These are phyloP conservation scores for Grallaria varia DNA, from an alignment of 2,113 vertebrate species.

Conservation along the genomic window DNA sequence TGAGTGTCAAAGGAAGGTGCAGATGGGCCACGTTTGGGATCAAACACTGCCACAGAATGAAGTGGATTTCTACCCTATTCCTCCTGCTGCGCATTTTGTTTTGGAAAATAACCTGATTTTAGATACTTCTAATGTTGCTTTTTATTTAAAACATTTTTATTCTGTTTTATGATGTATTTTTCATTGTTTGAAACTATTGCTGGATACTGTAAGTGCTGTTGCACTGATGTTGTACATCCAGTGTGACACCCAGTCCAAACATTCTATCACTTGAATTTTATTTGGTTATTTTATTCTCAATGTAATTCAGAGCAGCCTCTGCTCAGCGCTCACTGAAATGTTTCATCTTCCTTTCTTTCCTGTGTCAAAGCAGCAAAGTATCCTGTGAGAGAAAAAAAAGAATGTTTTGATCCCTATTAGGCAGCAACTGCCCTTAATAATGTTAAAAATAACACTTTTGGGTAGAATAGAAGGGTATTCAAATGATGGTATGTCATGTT, in stretches of 20 bases:
- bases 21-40: background rate
- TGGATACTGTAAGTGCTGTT: background rate
- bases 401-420: constrained; percentile 1
- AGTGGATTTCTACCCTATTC: background rate
- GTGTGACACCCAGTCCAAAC: background rate
- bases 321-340: background rate
- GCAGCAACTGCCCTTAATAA: constrained; percentile 3
- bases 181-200: background rate
- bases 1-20: background rate
- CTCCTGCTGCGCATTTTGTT: background rate
- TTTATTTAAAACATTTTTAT: background rate
- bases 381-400: background rate
- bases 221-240: background rate
- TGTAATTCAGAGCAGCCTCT: background rate
- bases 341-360: background rate
- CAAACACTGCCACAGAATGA: background rate
- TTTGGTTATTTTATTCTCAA: background rate
- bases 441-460: background rate
- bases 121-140: background rate
- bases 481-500: background rate
- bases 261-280: background rate
- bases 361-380: constrained; percentile 18
- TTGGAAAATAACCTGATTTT: background rate
- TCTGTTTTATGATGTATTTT: background rate
- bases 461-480: background rate